Percentiles rank a stretch among this genome's conserved stretches.
phyloP scores from a whole-genome alignment of 2,797 vertebrate genomes.

The Pipistrellus kuhlii region DNA sequence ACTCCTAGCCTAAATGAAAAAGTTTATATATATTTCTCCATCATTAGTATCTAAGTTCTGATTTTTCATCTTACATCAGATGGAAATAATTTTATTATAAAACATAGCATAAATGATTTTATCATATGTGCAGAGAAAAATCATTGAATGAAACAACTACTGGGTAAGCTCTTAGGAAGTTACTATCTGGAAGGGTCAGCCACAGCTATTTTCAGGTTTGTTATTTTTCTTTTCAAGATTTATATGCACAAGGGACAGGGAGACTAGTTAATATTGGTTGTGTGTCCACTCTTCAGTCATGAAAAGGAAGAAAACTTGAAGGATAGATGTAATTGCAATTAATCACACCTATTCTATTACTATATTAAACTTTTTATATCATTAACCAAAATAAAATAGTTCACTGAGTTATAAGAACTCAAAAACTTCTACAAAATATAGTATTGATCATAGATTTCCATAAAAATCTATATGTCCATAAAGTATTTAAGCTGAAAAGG shows the following conservation, averaged over 20 bases:
- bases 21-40: not conserved
- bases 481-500: not conserved
- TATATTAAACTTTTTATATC: constrained; percentile 46
- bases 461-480: not conserved
- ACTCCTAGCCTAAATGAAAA: not conserved
- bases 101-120: not conserved
- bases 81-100: not conserved
- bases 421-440: not conserved
- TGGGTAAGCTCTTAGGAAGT: not conserved
- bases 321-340: constrained; percentile 41
- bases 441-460: not conserved
- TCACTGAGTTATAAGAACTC: not conserved
- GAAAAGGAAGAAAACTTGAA: not conserved
- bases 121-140: not conserved
- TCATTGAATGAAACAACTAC: not conserved
- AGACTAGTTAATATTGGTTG: not conserved
- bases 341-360: not conserved
- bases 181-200: not conserved
- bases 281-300: not conserved
- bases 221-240: not conserved
- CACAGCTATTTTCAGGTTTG: not conserved
- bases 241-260: not conserved
- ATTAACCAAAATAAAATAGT: not conserved
- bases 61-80: not conserved
- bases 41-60: not conserved